Percentiles rank a stretch among this genome's conserved stretches.
phyloP scores from a whole-genome alignment of 2,888 invertebrate genomes.

The Leptarthrus brevirostris region DNA sequence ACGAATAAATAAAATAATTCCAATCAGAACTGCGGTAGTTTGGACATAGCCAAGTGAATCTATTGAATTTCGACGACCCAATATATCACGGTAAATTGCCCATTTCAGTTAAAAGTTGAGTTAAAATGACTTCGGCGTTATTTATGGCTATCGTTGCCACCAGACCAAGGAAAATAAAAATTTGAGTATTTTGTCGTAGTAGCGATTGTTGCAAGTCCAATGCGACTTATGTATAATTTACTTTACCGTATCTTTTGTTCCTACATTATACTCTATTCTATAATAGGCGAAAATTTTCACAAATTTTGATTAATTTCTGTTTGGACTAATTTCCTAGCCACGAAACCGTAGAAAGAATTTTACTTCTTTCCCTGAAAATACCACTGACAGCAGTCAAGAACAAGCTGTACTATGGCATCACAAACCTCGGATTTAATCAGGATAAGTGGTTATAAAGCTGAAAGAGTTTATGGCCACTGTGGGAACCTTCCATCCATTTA shows the following conservation, averaged over 20 bases:
- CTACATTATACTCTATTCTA: too few species aligned
- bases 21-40: not conserved
- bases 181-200: too few species aligned
- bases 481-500: conserved; percentile 35
- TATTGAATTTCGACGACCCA: conserved; percentile 17
- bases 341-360: conserved; percentile 8
- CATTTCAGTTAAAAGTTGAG: conserved; percentile 5
- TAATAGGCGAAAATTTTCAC: not conserved
- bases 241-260: too few species aligned
- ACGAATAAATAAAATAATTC: not conserved
- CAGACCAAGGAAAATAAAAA: too few species aligned
- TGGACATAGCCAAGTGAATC: not conserved
- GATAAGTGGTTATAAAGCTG: conserved; percentile 48
- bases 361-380: not conserved
- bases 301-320: conserved; percentile 43
- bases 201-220: too few species aligned
- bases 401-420: not conserved
- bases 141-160: conserved; percentile 3
- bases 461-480: conserved; percentile 41
- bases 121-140: not conserved
- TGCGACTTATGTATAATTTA: too few species aligned
- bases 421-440: conserved; percentile 38
- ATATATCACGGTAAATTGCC: conserved; percentile 25
- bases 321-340: conserved; percentile 15
- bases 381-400: not conserved